Evolutionary conservation across 2,888 invertebrate genomes (phyloP), one percentile per base, ranked within the genome.

Genomic region (Agrotis exclamationis): DNA sequence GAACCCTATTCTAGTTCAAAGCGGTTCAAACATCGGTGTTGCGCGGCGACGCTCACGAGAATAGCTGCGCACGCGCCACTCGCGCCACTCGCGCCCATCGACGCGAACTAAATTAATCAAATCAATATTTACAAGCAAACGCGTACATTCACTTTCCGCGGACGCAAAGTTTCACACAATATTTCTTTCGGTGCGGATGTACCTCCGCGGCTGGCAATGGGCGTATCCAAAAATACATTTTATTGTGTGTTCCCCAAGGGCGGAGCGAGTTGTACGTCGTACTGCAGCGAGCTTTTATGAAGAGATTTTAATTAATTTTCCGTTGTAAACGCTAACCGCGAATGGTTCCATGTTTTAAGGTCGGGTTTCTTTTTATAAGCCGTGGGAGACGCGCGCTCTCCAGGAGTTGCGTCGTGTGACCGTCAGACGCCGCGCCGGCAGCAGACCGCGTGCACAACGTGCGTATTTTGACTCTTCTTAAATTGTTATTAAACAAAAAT

Each of bases 231-330:
- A 95, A 95, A 95, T 95, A 95, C 85, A 91, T 93, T 95, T 95
- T 94, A 94, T 94, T 94, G 94, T 95, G 92, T 90, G 91, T 92
- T 92, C 90, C 88, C 90, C 95, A 95, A 95, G 95, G 95, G 95
- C 95, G 91, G 79, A 75, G 77, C 79, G 84, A 84, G 74, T 82
- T 82, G 81, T 81, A 76, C 79, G 82, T 72, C 67, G 81, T 79
- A 75, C 76, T 83, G 84, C 77, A 84, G 74, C 82, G 62, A 72
- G 76, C 70, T 80, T 90, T 90, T 92, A 92, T 92, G 89, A 91
- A 93, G 88, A 90, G 89, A 92, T 92, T 92, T 92, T 92, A 91
- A 93, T 92, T 92, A 92, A 92, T 92, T 90, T 89, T 91, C 87
- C 87, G 91, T 85, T 89, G 88, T 92, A 90, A 92, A 92, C 83